A percentile compares a stretch with the other conserved stretches of the same genome.
Evolutionary conservation across 1,140 invertebrate species (phyloP).

Genomic region (Tribolium madens): DNA sequence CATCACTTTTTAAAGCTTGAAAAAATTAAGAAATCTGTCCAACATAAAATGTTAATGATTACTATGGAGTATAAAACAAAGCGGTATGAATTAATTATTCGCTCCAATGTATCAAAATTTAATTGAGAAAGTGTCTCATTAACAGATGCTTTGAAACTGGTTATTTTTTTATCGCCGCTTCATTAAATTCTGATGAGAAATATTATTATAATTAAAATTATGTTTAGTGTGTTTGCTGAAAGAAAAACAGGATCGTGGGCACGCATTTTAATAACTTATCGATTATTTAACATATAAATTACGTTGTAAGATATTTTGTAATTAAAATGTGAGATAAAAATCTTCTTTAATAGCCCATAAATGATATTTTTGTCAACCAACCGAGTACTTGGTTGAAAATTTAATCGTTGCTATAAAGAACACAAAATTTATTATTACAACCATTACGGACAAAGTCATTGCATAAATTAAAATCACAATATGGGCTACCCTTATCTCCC

Average conservation of each 20-base stretch:
- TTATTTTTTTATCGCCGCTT: conserved; percentile 39
- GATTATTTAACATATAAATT: conserved; percentile 53
- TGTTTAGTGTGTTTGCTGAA: conserved; percentile 39
- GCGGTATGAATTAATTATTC: conserved; percentile 1
- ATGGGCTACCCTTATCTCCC: background rate
- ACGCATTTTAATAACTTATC: conserved; percentile 52
- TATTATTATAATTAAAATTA: conserved; percentile 46
- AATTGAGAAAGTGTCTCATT: conserved; percentile 44
- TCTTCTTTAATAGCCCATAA: conserved; percentile 50
- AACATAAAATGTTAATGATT: background rate
- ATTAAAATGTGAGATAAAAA: conserved; percentile 53
- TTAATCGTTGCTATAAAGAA: conserved; percentile 49
- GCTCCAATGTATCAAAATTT: conserved; percentile 40
- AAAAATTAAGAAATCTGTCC: background rate
- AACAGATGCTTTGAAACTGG: conserved; percentile 28
- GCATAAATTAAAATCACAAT: conserved; percentile 42
- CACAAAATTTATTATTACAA: conserved; percentile 43
- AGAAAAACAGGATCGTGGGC: conserved; percentile 46
- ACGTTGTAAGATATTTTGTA: conserved; percentile 46
- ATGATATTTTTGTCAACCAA: conserved; percentile 54
- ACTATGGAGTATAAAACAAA: background rate
- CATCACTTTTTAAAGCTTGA: background rate
- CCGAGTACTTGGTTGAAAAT: conserved; percentile 45
- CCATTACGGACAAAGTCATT: background rate
- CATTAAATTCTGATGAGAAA: conserved; percentile 42